These are phyloP conservation scores for Crossaster papposus DNA, from an alignment of 53 echinoderm and acorn worm genomes.

Conservation along the genomic window DNA sequence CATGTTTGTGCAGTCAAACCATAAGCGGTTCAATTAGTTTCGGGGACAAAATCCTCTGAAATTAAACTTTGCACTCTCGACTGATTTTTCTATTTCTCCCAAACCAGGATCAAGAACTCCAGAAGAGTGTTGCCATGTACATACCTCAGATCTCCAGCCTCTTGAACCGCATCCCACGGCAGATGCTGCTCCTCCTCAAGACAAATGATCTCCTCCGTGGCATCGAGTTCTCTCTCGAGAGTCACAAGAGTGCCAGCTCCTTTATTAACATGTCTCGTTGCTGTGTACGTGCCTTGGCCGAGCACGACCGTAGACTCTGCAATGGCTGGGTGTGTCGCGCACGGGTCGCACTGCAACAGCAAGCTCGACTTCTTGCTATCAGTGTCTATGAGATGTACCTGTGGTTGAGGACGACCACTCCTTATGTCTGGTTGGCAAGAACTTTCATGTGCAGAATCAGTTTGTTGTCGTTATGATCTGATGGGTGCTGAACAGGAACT, in stretches of 20 bases:
- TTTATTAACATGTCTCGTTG: constrained; percentile 98
- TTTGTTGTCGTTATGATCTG: constrained; percentile 29
- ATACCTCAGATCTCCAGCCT: constrained; percentile 88
- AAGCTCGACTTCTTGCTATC: constrained; percentile 72
- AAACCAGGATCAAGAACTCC: constrained; percentile 69
- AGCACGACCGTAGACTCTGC: constrained; percentile 65
- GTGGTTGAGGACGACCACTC: constrained; percentile 46
- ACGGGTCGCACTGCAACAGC: constrained; percentile 61
- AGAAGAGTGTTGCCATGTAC: constrained; percentile 77
- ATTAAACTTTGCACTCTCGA: not conserved
- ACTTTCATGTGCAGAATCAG: constrained; percentile 29
- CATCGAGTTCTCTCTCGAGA: constrained; percentile 82
- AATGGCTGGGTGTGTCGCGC: constrained; percentile 58
- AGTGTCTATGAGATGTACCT: constrained; percentile 79
- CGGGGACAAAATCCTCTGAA: no score
- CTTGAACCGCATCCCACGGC: constrained; percentile 86
- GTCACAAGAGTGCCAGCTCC: constrained; percentile 90
- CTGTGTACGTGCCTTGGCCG: constrained; percentile 85
- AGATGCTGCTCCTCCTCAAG: constrained; percentile 96
- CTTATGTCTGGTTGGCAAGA: constrained; percentile 16
- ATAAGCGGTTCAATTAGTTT: no score
- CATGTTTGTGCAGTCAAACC: no score
- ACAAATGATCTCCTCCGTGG: constrained; percentile 96
- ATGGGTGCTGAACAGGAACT: not conserved
- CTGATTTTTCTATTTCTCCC: not conserved